Evolutionary conservation across 2,797 vertebrate species (phyloP).

Genomic region (Cuniculus paca): DNA sequence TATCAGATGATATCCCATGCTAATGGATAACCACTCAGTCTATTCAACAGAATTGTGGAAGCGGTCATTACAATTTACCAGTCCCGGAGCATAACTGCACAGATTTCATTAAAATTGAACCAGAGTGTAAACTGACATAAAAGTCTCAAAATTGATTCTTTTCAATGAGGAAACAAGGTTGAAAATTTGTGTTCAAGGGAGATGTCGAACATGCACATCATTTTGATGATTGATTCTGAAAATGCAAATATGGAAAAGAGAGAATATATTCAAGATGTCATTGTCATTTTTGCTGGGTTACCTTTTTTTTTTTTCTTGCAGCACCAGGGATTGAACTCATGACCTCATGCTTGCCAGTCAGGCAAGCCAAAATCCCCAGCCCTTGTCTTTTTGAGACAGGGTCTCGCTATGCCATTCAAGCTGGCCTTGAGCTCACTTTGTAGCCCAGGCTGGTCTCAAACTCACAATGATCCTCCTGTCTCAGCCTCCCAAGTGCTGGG

Average conservation of each 20-base stretch:
- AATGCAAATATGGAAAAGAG: background rate
- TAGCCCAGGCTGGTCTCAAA: too few relatives aligned
- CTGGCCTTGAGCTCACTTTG: too few relatives aligned
- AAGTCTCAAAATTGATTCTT: background rate
- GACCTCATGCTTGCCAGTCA: too few relatives aligned
- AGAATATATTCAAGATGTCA: background rate
- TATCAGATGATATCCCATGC: background rate
- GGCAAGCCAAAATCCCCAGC: too few relatives aligned
- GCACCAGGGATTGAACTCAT: too few relatives aligned
- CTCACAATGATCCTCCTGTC: too few relatives aligned
- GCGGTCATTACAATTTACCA: background rate
- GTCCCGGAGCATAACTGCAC: background rate
- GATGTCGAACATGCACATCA: background rate
- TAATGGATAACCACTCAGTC: too few relatives aligned
- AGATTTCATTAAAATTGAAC: background rate
- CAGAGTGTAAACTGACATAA: background rate
- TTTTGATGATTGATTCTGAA: background rate
- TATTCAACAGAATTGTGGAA: background rate
- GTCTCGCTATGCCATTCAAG: too few relatives aligned
- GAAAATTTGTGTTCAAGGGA: background rate
- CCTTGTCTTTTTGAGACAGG: too few relatives aligned
- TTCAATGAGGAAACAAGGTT: background rate
- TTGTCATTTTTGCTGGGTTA: background rate
- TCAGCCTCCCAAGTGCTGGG: too few relatives aligned
- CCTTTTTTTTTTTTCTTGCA: too few relatives aligned